These are phyloP conservation scores for Hipparchia semele DNA, from an alignment of 2,888 invertebrate species.

Conservation along the genomic window DNA sequence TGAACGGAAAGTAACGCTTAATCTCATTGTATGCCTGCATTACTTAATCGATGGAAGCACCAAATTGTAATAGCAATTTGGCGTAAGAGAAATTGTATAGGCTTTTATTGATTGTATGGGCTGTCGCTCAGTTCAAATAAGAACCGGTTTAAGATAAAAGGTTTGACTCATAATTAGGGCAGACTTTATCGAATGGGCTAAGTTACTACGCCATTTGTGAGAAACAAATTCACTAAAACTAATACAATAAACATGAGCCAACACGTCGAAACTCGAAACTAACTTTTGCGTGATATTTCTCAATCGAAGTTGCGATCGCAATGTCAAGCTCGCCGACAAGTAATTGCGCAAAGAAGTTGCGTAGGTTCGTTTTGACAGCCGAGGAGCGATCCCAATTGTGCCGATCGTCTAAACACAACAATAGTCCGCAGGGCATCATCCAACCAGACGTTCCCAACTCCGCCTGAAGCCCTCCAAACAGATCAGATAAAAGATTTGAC, in stretches of 20 bases:
- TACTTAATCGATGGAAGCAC: not conserved
- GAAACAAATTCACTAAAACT: not conserved
- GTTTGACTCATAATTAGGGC: too few species aligned
- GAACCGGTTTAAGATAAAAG: too few species aligned
- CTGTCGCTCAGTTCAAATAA: too few species aligned
- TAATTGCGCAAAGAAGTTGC: constrained; percentile 62
- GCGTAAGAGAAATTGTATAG: not conserved
- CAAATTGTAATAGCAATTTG: constrained; percentile 1
- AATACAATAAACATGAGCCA: not conserved
- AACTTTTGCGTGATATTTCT: constrained; percentile 73
- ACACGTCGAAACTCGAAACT: not conserved
- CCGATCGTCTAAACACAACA: constrained; percentile 72
- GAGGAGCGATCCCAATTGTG: constrained; percentile 71
- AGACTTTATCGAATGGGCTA: not conserved
- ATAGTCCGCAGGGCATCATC: constrained; percentile 69
- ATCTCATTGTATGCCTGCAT: not conserved
- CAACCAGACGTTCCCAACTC: constrained; percentile 56
- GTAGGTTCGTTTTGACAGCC: constrained; percentile 60
- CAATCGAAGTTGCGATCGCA: constrained; percentile 72
- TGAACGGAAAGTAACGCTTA: too few species aligned
- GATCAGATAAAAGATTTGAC: constrained; percentile 59
- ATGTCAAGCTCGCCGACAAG: constrained; percentile 69
- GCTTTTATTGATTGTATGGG: not conserved
- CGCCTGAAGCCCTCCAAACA: constrained; percentile 66
- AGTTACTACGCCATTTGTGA: not conserved